A percentile compares a stretch with the other conserved stretches of the same genome.
Evolutionary conservation across 2,113 vertebrate species (phyloP).

Genomic region (Nymphicus hollandicus): DNA sequence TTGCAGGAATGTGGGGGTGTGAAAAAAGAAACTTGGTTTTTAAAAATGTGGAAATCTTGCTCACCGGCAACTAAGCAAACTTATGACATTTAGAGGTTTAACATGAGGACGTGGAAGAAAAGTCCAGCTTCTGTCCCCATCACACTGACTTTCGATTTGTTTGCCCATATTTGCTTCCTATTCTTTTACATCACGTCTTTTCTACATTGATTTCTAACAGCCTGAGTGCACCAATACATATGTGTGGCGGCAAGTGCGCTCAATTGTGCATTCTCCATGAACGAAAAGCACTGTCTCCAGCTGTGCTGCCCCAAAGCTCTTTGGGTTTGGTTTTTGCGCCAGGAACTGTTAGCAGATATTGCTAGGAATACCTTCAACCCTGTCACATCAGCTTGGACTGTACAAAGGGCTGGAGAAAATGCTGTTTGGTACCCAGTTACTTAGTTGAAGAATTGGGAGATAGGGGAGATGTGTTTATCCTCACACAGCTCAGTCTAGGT

Average conservation of each 20-base stretch:
- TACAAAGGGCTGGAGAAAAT: not conserved
- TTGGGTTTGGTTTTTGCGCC: not conserved
- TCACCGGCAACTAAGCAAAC: not conserved
- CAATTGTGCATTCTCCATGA: fast-evolving
- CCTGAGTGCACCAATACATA: fast-evolving
- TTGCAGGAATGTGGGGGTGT: not conserved
- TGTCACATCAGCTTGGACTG: not conserved
- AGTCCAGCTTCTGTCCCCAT: not conserved
- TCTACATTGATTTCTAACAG: not conserved
- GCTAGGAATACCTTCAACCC: not conserved
- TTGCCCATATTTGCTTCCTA: not conserved
- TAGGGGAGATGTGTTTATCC: not conserved
- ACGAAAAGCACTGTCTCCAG: not conserved
- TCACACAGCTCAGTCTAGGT: not conserved
- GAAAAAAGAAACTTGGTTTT: not conserved
- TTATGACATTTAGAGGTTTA: not conserved
- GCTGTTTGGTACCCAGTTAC: not conserved
- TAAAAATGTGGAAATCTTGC: not conserved
- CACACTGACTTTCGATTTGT: not conserved
- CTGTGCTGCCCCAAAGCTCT: not conserved
- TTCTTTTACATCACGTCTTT: not conserved
- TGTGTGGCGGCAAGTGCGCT: fast-evolving
- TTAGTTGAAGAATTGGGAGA: not conserved
- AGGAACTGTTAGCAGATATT: not conserved
- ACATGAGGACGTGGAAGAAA: not conserved